These are phyloP conservation scores for Dolichotis patagonum DNA, from an alignment of 2,113 vertebrate genomes.

Conservation along the genomic window DNA sequence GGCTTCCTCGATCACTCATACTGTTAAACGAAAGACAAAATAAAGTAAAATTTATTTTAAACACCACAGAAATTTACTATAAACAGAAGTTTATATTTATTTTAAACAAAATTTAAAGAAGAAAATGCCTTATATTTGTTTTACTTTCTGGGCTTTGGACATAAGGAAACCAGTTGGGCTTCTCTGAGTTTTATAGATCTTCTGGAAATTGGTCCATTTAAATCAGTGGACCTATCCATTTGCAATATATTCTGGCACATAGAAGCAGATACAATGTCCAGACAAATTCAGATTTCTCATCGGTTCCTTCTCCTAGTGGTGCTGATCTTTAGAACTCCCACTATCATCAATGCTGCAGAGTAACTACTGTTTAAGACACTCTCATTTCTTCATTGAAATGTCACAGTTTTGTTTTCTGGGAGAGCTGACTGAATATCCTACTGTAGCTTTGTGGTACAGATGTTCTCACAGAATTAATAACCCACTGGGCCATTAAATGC, in stretches of 20 bases:
- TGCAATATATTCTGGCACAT: conserved; percentile 48
- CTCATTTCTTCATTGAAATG: neutral
- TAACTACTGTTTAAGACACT: neutral
- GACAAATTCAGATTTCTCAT: neutral
- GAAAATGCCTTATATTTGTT: neutral
- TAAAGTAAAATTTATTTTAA: neutral
- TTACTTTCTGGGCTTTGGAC: conserved; percentile 47
- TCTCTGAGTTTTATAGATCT: conserved; percentile 68
- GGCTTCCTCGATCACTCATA: conserved; percentile 13
- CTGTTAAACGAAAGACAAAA: conserved; percentile 18
- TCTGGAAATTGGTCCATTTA: neutral
- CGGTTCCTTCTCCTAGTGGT: neutral
- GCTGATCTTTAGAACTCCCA: neutral
- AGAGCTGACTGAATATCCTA: neutral
- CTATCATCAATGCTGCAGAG: neutral
- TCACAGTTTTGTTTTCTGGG: neutral
- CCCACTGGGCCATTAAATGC: neutral
- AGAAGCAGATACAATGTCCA: neutral
- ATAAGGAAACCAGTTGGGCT: conserved; percentile 51
- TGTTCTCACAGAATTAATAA: neutral
- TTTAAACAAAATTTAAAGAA: neutral
- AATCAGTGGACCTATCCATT: conserved; percentile 23
- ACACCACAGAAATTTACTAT: neutral
- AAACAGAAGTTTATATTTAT: neutral
- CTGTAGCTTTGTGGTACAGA: neutral